Evolutionary conservation across 2,797 vertebrate genomes (phyloP).

Genomic region (Labeo calbasu): DNA sequence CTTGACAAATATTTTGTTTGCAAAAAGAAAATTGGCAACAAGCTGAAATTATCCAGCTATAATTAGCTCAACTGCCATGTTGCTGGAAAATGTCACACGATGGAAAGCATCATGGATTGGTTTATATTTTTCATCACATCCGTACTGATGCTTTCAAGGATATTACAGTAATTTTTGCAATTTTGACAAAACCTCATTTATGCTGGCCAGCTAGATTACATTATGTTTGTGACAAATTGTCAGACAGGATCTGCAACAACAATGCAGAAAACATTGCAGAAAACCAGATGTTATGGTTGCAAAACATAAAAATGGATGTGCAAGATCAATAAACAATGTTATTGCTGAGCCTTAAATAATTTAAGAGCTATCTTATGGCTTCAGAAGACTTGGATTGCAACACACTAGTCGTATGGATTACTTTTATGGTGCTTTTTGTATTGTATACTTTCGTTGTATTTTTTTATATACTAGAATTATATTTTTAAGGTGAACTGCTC

Average conservation of each 20-base stretch:
- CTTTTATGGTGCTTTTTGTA: constrained; percentile 1
- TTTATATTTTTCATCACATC: constrained; percentile 2
- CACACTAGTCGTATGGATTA: constrained; percentile 6
- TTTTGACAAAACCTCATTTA: not conserved
- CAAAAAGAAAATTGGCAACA: not conserved
- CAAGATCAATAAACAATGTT: constrained; percentile 25
- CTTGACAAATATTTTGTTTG: not conserved
- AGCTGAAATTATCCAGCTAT: not conserved
- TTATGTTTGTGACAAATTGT: not conserved
- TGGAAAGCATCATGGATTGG: not conserved
- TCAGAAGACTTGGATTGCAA: constrained; percentile 6
- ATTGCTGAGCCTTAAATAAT: constrained; percentile 17
- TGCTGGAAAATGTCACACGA: not conserved
- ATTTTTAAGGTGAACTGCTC: constrained; percentile 25
- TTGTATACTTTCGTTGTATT: not conserved
- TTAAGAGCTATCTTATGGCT: constrained; percentile 6
- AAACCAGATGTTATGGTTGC: not conserved
- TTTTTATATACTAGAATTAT: not conserved
- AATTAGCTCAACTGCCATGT: not conserved
- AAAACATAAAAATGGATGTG: not conserved
- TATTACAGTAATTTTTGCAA: not conserved
- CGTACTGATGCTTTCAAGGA: not conserved
- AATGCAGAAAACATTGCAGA: not conserved
- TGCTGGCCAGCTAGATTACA: not conserved
- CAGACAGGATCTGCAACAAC: not conserved